Evolutionary conservation across 2,797 vertebrate species (phyloP).

Genomic region (Smutsia gigantea): DNA sequence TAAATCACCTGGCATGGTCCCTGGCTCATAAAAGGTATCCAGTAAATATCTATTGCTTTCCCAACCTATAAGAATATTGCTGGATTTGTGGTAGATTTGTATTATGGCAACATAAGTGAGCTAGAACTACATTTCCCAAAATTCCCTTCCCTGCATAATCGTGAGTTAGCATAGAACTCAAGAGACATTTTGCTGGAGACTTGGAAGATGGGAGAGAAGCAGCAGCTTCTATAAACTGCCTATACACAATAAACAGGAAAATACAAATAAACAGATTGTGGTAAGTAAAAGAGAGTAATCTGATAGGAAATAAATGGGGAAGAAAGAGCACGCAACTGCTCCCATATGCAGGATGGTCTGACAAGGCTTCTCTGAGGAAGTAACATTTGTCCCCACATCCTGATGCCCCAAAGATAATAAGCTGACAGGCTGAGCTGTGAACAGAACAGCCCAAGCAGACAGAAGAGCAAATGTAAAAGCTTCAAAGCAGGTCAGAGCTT

Average conservation of each 20-base stretch:
- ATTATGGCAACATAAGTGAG: neutral
- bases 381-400: neutral
- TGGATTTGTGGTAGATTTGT: neutral
- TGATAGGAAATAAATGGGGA: neutral
- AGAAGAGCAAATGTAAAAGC: neutral
- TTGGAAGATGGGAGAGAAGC: neutral
- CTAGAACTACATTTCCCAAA: neutral
- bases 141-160: neutral
- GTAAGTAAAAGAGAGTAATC: neutral
- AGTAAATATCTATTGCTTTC: neutral
- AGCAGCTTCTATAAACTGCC: too few species aligned
- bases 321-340: neutral
- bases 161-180: neutral
- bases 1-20: neutral
- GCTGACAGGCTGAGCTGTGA: neutral
- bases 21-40: neutral
- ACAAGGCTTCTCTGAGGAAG: neutral
- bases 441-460: neutral
- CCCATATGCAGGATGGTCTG: neutral
- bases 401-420: neutral
- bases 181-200: neutral
- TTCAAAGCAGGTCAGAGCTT: neutral
- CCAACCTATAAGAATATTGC: neutral
- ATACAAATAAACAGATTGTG: neutral
- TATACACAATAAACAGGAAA: neutral